Evolutionary conservation across 1,140 invertebrate species (phyloP).

Genomic region (Pollicipes pollicipes): DNA sequence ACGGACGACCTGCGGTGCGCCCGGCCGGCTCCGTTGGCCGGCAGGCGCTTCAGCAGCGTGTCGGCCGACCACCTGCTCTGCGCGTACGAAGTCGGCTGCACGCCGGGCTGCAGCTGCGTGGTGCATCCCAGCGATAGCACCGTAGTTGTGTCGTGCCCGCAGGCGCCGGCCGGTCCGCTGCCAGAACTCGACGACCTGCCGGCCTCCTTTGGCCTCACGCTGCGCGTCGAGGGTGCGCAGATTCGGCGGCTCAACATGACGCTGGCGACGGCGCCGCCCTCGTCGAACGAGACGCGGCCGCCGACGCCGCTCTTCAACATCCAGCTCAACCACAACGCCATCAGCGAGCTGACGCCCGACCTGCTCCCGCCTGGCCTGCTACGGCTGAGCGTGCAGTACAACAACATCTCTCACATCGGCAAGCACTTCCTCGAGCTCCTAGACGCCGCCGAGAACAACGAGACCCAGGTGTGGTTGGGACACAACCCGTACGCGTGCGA

Average conservation of each 20-base stretch:
- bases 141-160: not conserved
- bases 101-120: slow-evolving; percentile 24
- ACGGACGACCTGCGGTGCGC: not conserved
- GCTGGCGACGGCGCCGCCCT: slow-evolving; percentile 26
- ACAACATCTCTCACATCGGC: slow-evolving; percentile 28
- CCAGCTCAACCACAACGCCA: slow-evolving; percentile 19
- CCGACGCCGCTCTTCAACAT: slow-evolving; percentile 25
- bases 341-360: slow-evolving; percentile 16
- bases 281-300: slow-evolving; percentile 19
- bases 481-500: slow-evolving; percentile 44
- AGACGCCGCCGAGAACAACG: slow-evolving; percentile 19
- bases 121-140: not conserved
- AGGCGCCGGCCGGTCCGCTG: too few species aligned
- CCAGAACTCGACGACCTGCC: not conserved
- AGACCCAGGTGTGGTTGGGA: slow-evolving; percentile 30
- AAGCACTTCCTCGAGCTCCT: not conserved
- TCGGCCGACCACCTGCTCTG: slow-evolving; percentile 19
- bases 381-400: slow-evolving; percentile 33
- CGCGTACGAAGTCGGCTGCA: slow-evolving; percentile 24
- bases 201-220: slow-evolving; percentile 30
- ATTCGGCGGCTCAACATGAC: slow-evolving; percentile 19
- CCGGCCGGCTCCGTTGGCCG: slow-evolving; percentile 4
- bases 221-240: slow-evolving; percentile 31
- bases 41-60: slow-evolving; percentile 10
- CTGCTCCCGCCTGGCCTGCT: slow-evolving; percentile 22